Conservation (phyloP, 2,888 invertebrate genomes). For the Athetis lepigone region DNA sequence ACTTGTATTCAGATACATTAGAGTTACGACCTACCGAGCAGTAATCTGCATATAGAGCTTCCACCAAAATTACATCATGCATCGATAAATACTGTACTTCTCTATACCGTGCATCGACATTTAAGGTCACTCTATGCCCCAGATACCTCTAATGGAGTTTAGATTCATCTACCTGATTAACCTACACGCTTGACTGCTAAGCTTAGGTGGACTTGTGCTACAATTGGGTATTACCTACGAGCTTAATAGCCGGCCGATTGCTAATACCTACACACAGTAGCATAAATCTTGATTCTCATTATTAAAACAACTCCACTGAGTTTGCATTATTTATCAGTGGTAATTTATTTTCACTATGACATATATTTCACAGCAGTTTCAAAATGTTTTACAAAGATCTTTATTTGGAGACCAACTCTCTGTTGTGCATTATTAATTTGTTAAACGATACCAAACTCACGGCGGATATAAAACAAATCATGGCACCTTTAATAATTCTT, state of each 20-base stretch:
- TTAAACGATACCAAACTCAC: slow-evolving; percentile 17
- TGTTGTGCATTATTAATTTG: slow-evolving; percentile 33
- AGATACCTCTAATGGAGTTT: slow-evolving; percentile 38
- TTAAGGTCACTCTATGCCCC: slow-evolving; percentile 18
- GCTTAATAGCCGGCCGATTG: not conserved
- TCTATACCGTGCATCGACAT: slow-evolving; percentile 5
- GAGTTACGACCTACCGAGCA: not conserved
- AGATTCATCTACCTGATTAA: slow-evolving; percentile 43
- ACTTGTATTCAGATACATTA: too few species aligned
- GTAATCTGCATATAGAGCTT: not conserved
- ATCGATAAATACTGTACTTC: not conserved
- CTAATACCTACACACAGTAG: too few species aligned
- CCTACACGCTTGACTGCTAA: slow-evolving; percentile 24
- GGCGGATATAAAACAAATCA: slow-evolving; percentile 10
- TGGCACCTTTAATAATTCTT: not conserved
- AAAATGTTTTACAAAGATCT: slow-evolving; percentile 17
- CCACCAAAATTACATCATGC: not conserved
- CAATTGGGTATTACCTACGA: slow-evolving; percentile 3
- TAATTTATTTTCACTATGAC: slow-evolving; percentile 1
- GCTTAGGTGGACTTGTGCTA: not conserved
- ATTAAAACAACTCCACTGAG: not conserved
- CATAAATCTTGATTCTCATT: too few species aligned
- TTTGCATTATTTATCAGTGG: not conserved
- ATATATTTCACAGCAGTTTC: not conserved
- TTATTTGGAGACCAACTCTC: slow-evolving; percentile 23